Evolutionary conservation across 2,888 invertebrate genomes (phyloP), one percentile per base, ranked within the genome.

Genomic region (Sceliomorpha sp.): DNA sequence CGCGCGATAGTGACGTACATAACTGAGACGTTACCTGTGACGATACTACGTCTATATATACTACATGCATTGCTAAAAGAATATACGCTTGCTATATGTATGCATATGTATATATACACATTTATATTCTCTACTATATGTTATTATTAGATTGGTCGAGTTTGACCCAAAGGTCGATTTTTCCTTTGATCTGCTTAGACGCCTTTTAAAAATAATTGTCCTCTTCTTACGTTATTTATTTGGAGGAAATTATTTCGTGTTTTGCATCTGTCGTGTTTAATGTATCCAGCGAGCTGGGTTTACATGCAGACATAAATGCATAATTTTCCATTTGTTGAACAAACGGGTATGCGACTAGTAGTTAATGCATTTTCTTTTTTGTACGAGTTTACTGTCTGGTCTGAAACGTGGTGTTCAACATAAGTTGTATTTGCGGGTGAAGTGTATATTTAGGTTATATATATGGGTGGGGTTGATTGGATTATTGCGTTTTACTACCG

Each of bases 91-190:
- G 34, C 37, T 60, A 45, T 51, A 51, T 17, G 37, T 60, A 44
- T 37, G 32, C 51, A 44, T 60, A 44, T 37, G 32, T 60, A 51
- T 45, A 20, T 20, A 20, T 20, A 51, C 51, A 60, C 45, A 50
- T 44, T 10, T 4, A 62, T 45, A 14, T 58, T 58, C 5, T 26
- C 39, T 58, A 58, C 12, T 8, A 37, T 14, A 13, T 53, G 27
- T 36, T 42, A 53, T 34, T 42, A 44, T 44, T 55, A 44, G 24
- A 55, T 37, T 55, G 44, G 27, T 42, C 26, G 34, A 31, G 24
- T 42, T 42, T 42, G 26, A 53, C 14, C 42, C 13, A 15, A 29
- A 51, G 24, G 13, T 40, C 10, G 31, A 1, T 8, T 14, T 26
- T 9, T 13, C 7, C 42, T 29, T 27, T 14, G 29, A 29, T 15